phyloP scores from a whole-genome alignment of 2,888 invertebrate genomes.

The Hypercompe scribonia region DNA sequence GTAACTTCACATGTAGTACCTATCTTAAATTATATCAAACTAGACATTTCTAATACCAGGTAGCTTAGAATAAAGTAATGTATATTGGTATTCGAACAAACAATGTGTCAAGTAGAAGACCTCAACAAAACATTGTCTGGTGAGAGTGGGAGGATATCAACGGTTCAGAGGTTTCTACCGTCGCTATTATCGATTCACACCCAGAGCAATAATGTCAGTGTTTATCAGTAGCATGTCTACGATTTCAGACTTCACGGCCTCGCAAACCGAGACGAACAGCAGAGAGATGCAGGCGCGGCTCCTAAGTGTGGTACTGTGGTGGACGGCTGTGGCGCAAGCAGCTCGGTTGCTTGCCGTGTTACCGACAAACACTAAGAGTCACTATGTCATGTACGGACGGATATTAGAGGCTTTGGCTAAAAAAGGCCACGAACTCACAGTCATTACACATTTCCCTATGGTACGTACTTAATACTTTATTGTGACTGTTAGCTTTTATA shows the following conservation, averaged over 20 bases:
- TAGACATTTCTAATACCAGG: constrained; percentile 17
- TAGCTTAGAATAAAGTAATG: constrained; percentile 22
- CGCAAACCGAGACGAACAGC: constrained; percentile 70
- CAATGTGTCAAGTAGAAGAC: constrained; percentile 32
- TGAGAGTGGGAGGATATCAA: constrained; percentile 23
- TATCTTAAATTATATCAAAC: background rate
- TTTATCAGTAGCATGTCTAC: constrained; percentile 58
- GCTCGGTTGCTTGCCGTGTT: constrained; percentile 80
- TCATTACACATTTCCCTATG: constrained; percentile 82
- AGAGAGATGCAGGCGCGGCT: constrained; percentile 78
- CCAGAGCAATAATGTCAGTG: constrained; percentile 55
- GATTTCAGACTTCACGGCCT: constrained; percentile 47
- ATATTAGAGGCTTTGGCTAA: constrained; percentile 78
- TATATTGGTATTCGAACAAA: constrained; percentile 31
- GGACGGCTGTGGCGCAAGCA: constrained; percentile 63
- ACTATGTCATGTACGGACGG: constrained; percentile 83
- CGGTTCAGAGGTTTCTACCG: constrained; percentile 26
- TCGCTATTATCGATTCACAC: constrained; percentile 33
- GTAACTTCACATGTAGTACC: constrained; percentile 14
- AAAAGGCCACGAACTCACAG: constrained; percentile 77
- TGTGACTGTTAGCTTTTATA: background rate
- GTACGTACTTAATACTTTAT: constrained; percentile 62
- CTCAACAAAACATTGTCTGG: constrained; percentile 26
- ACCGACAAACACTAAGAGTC: constrained; percentile 85
- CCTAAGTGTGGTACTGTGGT: constrained; percentile 62